These are phyloP conservation scores for Desmodus rotundus DNA, from an alignment of 2,113 vertebrate species.

Conservation along the genomic window DNA sequence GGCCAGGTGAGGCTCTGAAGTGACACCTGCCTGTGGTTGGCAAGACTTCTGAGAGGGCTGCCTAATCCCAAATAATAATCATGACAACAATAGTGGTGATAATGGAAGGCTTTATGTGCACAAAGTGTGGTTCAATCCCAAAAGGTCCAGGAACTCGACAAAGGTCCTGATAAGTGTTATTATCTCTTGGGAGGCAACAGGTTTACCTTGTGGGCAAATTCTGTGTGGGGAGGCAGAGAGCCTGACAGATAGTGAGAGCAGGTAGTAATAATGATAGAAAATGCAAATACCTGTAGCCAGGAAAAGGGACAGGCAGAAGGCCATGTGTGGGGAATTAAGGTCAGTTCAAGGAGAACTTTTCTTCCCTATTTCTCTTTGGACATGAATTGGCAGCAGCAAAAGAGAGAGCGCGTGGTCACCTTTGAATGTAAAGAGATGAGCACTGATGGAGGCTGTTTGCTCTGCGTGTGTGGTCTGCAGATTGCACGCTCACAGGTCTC, in stretches of 20 bases:
- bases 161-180: constrained; percentile 53
- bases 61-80: constrained; percentile 67
- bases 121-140: not conserved
- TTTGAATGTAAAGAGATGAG: not conserved
- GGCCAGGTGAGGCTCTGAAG: constrained; percentile 62
- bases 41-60: constrained; percentile 67
- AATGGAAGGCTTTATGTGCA: constrained; percentile 62
- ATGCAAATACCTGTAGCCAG: not conserved
- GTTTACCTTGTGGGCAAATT: constrained; percentile 36
- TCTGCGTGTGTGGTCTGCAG: not conserved
- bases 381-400: not conserved
- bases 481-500: not conserved
- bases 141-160: constrained; percentile 51
- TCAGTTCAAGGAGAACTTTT: not conserved
- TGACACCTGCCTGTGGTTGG: constrained; percentile 64
- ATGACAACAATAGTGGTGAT: constrained; percentile 38
- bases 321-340: not conserved
- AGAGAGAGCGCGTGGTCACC: not conserved
- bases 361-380: not conserved
- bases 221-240: not conserved
- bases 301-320: not conserved
- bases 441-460: not conserved
- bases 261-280: not conserved
- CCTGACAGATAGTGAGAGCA: not conserved
- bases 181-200: constrained; percentile 45